Percentiles rank a stretch among this genome's conserved stretches.
Evolutionary conservation across 2,113 vertebrate species (phyloP).

Genomic region (Nicator chloris): DNA sequence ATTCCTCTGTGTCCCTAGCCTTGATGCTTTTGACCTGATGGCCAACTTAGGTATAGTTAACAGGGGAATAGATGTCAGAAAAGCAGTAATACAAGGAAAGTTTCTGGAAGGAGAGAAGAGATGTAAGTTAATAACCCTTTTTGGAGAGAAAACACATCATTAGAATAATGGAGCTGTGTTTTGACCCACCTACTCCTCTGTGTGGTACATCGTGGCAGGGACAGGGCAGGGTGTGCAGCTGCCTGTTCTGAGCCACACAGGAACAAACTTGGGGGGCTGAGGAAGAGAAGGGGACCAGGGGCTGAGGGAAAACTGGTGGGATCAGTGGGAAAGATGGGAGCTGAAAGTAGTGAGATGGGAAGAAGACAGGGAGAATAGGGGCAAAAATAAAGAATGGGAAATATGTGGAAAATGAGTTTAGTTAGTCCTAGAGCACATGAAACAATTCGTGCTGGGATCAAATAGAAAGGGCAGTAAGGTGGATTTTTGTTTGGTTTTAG

Average conservation of each 20-base stretch:
- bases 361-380: neutral
- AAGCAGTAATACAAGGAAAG: neutral
- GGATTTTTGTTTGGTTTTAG: neutral
- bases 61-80: neutral
- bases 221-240: neutral
- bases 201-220: neutral
- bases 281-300: neutral
- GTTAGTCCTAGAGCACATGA: neutral
- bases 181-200: neutral
- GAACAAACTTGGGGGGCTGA: neutral
- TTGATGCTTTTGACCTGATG: neutral
- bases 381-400: neutral
- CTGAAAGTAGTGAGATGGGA: neutral
- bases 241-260: neutral
- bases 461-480: neutral
- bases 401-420: neutral
- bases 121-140: neutral
- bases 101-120: neutral
- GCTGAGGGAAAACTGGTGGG: too few relatives aligned
- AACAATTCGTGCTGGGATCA: neutral
- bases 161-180: neutral
- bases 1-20: neutral
- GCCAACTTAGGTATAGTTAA: neutral
- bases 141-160: accelerated
- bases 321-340: neutral